A percentile compares a stretch with the other conserved stretches of the same genome.
Conservation (phyloP, 2,113 vertebrate species). For the Athene cunicularia region DNA sequence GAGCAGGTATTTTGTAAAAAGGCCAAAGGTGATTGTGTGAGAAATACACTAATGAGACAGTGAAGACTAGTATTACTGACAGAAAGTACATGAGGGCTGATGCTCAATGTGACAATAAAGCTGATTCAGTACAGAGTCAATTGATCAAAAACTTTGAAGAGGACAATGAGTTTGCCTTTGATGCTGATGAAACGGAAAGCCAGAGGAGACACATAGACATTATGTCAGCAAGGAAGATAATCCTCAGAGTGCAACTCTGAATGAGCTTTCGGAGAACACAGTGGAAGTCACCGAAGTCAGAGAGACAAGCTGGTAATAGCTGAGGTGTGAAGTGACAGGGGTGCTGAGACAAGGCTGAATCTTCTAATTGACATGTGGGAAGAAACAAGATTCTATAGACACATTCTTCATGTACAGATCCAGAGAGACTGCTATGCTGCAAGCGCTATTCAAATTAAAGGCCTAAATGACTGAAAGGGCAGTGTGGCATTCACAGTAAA, state of each 20-base stretch:
- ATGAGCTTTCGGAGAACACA: background rate
- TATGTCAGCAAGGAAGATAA: slow-evolving; percentile 41
- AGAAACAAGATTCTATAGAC: background rate
- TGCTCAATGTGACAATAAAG: background rate
- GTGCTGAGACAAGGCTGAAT: background rate
- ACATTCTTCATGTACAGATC: background rate
- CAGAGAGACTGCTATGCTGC: background rate
- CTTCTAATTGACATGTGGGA: background rate
- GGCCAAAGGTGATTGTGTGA: background rate
- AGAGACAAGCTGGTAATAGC: background rate
- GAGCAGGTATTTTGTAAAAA: background rate
- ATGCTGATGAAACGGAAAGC: slow-evolving; percentile 17
- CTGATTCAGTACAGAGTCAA: slow-evolving; percentile 8
- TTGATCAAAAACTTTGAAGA: slow-evolving; percentile 25
- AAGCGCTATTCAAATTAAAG: background rate
- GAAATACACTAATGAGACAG: slow-evolving; percentile 4
- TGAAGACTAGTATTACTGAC: background rate
- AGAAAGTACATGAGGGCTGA: background rate
- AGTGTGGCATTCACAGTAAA: background rate
- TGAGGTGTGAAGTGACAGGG: background rate
- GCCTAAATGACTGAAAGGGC: background rate
- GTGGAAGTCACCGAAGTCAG: background rate
- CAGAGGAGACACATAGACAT: background rate
- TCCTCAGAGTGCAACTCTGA: background rate
- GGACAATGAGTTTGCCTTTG: slow-evolving; percentile 28